A percentile compares a stretch with the other conserved stretches of the same genome.
These are phyloP conservation scores for Protonemura montana DNA, from an alignment of 2,888 invertebrate genomes.

Conservation along the genomic window DNA sequence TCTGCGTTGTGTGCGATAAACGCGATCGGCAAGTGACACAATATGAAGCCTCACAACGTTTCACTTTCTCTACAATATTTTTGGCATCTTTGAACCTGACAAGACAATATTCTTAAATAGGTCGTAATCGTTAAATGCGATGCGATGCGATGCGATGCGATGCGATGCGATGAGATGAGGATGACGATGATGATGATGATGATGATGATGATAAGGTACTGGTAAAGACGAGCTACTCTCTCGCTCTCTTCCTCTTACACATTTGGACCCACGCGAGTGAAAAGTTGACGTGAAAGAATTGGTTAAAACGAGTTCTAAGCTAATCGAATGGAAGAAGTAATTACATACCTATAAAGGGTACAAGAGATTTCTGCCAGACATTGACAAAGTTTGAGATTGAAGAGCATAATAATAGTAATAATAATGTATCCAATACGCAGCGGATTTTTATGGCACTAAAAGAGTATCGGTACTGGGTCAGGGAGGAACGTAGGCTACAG, in stretches of 20 bases:
- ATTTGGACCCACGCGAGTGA: neutral
- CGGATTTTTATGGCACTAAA: neutral
- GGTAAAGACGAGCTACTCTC: neutral
- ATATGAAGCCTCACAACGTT: neutral
- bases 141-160: no score
- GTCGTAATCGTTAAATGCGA: no score
- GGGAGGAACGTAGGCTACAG: neutral
- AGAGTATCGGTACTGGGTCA: no score
- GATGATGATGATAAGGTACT: neutral
- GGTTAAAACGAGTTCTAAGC: neutral
- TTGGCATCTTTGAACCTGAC: slow-evolving; percentile 34
- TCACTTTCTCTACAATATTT: neutral
- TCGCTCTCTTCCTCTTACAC: no score
- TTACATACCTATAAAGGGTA: neutral
- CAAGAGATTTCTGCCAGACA: neutral
- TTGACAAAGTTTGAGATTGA: neutral
- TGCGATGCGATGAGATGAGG: no score
- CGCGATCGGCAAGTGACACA: neutral
- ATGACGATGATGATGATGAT: neutral
- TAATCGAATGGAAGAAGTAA: neutral
- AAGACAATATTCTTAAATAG: neutral
- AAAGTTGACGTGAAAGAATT: neutral
- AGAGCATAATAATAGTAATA: neutral
- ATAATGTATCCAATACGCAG: no score
- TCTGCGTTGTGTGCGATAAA: no score